Conservation (phyloP, 30 jellyfish, hydroid and myxozoan genomes). For the Aurelia sp. region DNA sequence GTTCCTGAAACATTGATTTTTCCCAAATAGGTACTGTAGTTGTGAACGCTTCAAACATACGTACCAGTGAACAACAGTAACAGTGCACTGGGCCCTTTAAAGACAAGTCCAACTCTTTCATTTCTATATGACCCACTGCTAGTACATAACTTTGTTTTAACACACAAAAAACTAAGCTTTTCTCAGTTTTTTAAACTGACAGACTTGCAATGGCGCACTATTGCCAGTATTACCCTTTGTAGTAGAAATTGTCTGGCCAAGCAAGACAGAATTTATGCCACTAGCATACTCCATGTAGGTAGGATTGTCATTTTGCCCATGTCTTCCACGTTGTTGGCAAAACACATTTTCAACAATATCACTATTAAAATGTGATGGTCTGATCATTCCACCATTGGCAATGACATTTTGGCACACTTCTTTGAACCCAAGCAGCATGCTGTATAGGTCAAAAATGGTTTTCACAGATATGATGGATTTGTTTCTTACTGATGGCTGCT, state of each 20-base stretch:
- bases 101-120: no score
- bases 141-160: no score
- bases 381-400: not conserved
- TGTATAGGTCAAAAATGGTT: constrained; percentile 12
- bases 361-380: constrained; percentile 5
- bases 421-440: constrained; percentile 15
- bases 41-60: no score
- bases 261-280: constrained; percentile 17
- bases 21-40: no score
- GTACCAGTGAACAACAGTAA: no score
- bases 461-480: constrained; percentile 1
- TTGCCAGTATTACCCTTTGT: no score
- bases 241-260: not conserved
- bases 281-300: not conserved
- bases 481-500: constrained; percentile 1
- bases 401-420: constrained; percentile 12
- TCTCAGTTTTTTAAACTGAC: no score
- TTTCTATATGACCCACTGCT: no score
- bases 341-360: constrained; percentile 16
- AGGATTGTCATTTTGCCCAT: constrained; percentile 30
- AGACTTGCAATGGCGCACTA: no score
- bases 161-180: no score
- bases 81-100: no score
- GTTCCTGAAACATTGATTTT: no score
- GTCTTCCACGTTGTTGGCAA: constrained; percentile 23